Conservation (phyloP, 2,113 vertebrate genomes). For the Actenoides hombroni region DNA sequence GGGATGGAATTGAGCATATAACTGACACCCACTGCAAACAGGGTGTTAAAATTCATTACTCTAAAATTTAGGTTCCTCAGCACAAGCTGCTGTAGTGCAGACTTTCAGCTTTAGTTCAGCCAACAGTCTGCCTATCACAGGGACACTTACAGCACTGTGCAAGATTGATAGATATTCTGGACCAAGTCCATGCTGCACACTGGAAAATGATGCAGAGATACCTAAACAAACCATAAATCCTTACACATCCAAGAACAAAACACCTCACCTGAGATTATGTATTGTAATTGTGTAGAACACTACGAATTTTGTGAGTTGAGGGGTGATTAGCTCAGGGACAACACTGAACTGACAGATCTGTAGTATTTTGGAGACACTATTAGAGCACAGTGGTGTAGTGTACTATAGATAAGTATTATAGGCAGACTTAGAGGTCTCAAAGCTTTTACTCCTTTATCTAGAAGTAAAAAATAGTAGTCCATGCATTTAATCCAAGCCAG, state of each 20-base stretch:
- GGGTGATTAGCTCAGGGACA: neutral
- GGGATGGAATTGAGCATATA: neutral
- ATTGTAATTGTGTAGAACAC: neutral
- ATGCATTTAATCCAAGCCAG: neutral
- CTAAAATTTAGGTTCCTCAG: neutral
- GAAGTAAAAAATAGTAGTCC: neutral
- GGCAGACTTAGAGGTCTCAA: neutral
- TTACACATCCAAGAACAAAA: neutral
- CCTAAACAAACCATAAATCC: neutral
- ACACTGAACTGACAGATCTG: neutral
- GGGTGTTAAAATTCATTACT: neutral
- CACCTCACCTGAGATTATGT: neutral
- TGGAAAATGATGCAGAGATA: neutral
- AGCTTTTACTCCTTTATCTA: neutral
- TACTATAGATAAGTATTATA: neutral
- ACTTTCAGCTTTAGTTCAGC: neutral
- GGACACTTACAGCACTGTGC: neutral
- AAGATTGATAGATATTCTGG: neutral
- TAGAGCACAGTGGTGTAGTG: neutral
- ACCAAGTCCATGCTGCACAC: neutral
- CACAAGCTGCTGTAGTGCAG: neutral
- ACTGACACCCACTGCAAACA: neutral
- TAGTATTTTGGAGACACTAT: neutral
- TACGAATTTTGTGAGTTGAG: neutral
- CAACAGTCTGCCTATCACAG: neutral